Percentiles rank a stretch among this genome's conserved stretches.
Conservation (phyloP, 2,113 vertebrate genomes). For the Colinus virginianus region DNA sequence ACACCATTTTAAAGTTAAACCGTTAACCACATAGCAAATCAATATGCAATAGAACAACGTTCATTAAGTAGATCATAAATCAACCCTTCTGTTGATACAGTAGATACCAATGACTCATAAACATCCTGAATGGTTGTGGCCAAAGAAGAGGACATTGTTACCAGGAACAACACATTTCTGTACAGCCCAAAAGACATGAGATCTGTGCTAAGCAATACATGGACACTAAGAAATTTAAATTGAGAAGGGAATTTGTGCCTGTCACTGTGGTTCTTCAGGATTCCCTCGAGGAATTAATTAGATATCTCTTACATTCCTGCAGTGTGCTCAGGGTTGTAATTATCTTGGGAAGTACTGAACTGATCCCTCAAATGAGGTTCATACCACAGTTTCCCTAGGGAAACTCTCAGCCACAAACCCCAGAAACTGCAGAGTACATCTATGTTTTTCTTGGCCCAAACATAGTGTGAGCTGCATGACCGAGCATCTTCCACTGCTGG, state of each 20-base stretch:
- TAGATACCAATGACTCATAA: not conserved
- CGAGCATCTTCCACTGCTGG: not conserved
- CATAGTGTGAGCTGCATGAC: rapidly evolving
- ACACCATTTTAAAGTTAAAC: conserved; percentile 26
- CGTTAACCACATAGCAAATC: conserved; percentile 49
- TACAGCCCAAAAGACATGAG: not conserved
- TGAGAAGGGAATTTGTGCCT: not conserved
- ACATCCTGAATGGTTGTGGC: not conserved
- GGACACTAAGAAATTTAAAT: not conserved
- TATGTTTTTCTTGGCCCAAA: not conserved
- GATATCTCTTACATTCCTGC: not conserved
- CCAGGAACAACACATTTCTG: not conserved
- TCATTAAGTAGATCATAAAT: conserved; percentile 22
- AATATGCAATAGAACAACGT: conserved; percentile 14
- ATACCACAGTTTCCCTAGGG: not conserved
- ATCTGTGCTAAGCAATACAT: not conserved
- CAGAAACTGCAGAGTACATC: rapidly evolving
- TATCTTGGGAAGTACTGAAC: not conserved
- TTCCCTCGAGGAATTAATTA: not conserved
- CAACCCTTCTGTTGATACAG: not conserved
- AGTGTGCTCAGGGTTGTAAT: rapidly evolving
- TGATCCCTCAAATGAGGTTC: not conserved
- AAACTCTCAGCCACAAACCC: not conserved
- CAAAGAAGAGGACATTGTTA: not conserved
- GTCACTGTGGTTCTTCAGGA: not conserved